phyloP scores from a whole-genome alignment of 2,797 vertebrate genomes.

The Anguilla anguilla region DNA sequence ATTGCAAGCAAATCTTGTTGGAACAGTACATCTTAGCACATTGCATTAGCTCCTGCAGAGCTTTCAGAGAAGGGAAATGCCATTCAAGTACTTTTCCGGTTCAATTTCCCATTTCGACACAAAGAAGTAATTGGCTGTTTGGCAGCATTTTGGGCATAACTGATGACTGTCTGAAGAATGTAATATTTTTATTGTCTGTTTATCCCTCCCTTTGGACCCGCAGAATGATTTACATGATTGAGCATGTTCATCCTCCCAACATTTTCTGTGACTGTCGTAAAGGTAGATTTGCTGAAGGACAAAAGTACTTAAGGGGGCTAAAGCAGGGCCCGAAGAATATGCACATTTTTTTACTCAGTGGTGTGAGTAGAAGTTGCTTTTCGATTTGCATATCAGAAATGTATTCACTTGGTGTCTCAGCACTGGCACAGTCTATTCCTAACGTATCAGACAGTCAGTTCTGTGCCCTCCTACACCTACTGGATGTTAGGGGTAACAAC shows the following conservation, averaged over 20 bases:
- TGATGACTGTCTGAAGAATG: slow-evolving; percentile 33
- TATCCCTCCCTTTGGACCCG: slow-evolving; percentile 28
- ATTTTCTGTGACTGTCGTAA: slow-evolving; percentile 36
- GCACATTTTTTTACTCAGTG: slow-evolving; percentile 41
- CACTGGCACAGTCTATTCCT: slow-evolving; percentile 40
- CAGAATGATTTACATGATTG: slow-evolving; percentile 11
- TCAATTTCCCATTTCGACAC: background rate
- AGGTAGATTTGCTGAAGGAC: slow-evolving; percentile 42
- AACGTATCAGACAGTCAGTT: slow-evolving; percentile 36
- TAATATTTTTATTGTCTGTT: slow-evolving; percentile 31
- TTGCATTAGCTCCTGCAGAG: background rate
- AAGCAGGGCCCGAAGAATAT: slow-evolving; percentile 46
- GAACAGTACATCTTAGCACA: background rate
- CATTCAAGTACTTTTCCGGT: background rate
- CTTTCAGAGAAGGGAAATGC: background rate
- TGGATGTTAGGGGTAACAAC: slow-evolving; percentile 35
- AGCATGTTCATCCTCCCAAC: slow-evolving; percentile 22
- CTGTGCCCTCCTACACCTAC: slow-evolving; percentile 16
- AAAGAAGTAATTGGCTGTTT: background rate
- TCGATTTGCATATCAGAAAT: slow-evolving; percentile 43
- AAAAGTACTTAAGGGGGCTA: slow-evolving; percentile 39
- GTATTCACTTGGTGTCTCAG: slow-evolving; percentile 37
- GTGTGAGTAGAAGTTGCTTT: slow-evolving; percentile 33
- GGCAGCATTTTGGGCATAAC: background rate
- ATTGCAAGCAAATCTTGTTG: background rate